Percentiles rank a stretch among this genome's conserved stretches.
These are phyloP conservation scores for Cotesia typhae DNA, from an alignment of 1,140 invertebrate genomes.

Conservation along the genomic window DNA sequence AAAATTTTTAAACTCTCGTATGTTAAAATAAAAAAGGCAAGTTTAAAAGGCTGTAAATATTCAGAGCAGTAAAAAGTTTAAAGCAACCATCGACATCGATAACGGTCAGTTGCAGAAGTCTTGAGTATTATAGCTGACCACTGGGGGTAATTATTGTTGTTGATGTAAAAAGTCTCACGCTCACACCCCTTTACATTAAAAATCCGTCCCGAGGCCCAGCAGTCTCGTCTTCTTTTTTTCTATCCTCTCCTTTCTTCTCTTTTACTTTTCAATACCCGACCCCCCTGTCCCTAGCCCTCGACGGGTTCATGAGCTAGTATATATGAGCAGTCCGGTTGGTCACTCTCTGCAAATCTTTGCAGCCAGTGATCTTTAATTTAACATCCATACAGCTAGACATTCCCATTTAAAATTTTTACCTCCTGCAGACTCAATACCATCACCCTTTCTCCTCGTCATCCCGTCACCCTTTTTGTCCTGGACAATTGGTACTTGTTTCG, in stretches of 20 bases:
- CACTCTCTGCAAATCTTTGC: constrained; percentile 35
- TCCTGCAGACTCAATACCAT: constrained; percentile 41
- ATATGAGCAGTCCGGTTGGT: constrained; percentile 23
- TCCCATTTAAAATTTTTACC: neutral
- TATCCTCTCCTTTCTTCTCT: neutral
- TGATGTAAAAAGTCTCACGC: constrained; percentile 57
- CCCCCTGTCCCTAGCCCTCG: neutral
- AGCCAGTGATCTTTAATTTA: constrained; percentile 27
- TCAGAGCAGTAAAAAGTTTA: neutral
- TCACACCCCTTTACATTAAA: constrained; percentile 46
- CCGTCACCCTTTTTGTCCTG: constrained; percentile 23
- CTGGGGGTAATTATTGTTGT: constrained; percentile 62
- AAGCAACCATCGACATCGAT: neutral
- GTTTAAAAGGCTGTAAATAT: neutral
- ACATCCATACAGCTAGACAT: constrained; percentile 43
- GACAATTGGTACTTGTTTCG: constrained; percentile 36
- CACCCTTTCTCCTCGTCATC: constrained; percentile 34
- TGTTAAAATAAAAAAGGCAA: neutral
- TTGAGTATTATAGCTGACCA: constrained; percentile 43
- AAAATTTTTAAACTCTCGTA: too few relatives aligned
- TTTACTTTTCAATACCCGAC: constrained; percentile 5
- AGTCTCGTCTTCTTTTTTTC: constrained; percentile 12
- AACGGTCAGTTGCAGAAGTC: constrained; percentile 27
- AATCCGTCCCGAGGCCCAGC: constrained; percentile 11
- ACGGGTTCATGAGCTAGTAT: constrained; percentile 19